A percentile compares a stretch with the other conserved stretches of the same genome.
Conservation (phyloP, 2,113 vertebrate species). For the Scytalopus superciliaris region DNA sequence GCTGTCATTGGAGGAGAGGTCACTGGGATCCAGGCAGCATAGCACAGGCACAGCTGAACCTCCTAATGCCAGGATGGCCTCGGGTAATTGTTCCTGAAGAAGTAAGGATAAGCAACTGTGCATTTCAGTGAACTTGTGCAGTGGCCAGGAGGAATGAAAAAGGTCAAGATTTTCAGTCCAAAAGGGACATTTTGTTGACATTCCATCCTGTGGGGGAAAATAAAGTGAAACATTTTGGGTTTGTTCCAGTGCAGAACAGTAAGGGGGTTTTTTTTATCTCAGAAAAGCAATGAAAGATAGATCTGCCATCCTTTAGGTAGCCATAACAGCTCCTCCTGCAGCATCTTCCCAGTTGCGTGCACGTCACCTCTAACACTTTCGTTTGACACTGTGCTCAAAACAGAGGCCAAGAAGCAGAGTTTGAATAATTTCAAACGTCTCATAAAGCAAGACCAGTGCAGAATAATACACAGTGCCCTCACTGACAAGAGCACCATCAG, state of each 20-base stretch:
- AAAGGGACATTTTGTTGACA: slow-evolving; percentile 11
- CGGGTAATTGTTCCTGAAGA: neutral
- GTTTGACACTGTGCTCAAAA: neutral
- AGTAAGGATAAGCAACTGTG: neutral
- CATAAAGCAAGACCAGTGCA: neutral
- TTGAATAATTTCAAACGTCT: neutral
- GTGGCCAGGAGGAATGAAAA: neutral
- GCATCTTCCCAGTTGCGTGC: neutral
- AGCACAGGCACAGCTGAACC: neutral
- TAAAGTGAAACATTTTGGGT: neutral
- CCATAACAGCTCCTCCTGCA: neutral
- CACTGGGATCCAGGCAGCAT: neutral
- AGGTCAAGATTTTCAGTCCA: neutral
- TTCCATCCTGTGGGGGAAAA: neutral
- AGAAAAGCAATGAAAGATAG: neutral
- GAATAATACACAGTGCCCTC: neutral
- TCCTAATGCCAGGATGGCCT: neutral
- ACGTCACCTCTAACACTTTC: neutral
- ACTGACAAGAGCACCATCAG: neutral
- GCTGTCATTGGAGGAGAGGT: neutral
- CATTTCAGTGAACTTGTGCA: neutral
- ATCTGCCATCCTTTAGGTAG: neutral
- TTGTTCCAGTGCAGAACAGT: neutral
- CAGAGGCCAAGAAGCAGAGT: neutral
- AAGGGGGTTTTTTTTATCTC: neutral